Conservation (phyloP, 2,888 invertebrate species). For the Lathronympha strigana region DNA sequence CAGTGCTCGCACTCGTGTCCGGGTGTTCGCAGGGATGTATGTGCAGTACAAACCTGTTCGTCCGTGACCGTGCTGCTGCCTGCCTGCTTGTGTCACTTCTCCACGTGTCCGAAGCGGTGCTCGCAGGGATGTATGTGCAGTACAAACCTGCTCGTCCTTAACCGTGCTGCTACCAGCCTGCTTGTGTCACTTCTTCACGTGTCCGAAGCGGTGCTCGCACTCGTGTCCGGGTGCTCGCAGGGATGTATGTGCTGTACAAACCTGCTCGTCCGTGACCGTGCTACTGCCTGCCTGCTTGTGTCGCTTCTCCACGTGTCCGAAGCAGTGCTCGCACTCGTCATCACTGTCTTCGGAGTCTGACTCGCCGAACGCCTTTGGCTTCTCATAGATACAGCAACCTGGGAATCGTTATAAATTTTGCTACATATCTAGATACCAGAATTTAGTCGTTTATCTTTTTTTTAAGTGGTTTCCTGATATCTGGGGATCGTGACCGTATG, state of each 20-base stretch:
- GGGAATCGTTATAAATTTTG: conserved; percentile 23
- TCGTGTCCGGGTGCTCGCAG: not conserved
- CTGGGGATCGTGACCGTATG: too few relatives aligned
- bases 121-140: too few relatives aligned
- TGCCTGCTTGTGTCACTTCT: too few relatives aligned
- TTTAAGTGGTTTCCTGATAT: too few relatives aligned
- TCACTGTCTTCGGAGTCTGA: conserved; percentile 93
- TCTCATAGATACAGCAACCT: conserved; percentile 98
- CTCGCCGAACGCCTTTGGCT: conserved; percentile 94
- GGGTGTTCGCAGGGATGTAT: too few relatives aligned
- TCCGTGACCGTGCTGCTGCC: too few relatives aligned
- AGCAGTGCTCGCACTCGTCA: conserved; percentile 94
- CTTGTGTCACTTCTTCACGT: not conserved
- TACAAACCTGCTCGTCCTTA: not conserved
- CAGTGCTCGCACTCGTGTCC: too few relatives aligned
- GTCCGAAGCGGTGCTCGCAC: not conserved
- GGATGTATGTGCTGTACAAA: conserved; percentile 33
- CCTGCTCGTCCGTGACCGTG: conserved; percentile 53
- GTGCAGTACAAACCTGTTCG: too few relatives aligned
- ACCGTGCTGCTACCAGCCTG: not conserved
- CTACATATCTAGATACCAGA: too few relatives aligned
- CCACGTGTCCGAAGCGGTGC: not conserved
- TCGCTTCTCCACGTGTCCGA: conserved; percentile 90
- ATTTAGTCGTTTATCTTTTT: too few relatives aligned
- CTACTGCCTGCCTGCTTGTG: conserved; percentile 53